Conservation (phyloP, 2,888 invertebrate genomes). For the Nymphalis polychloros region DNA sequence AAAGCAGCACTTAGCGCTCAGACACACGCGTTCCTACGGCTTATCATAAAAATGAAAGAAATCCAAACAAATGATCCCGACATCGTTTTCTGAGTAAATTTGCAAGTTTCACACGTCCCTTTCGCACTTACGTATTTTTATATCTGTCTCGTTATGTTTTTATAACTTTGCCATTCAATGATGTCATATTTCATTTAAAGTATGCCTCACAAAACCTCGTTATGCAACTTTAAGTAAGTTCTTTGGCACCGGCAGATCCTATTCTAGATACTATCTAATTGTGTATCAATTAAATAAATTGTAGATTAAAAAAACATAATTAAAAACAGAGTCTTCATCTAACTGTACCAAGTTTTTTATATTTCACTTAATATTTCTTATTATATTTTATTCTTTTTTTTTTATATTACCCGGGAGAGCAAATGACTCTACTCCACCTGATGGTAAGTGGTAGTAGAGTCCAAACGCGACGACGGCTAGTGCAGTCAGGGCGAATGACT, state of each 20-base stretch:
- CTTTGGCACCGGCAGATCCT: constrained; percentile 4
- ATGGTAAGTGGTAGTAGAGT: no score
- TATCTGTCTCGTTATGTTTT: constrained; percentile 20
- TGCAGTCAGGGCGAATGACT: no score
- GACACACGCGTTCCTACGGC: constrained; percentile 44
- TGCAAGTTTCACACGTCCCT: constrained; percentile 27
- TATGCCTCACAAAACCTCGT: constrained; percentile 26
- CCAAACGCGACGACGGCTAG: no score
- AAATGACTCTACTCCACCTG: no score
- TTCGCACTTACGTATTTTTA: constrained; percentile 8
- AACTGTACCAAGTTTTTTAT: no score
- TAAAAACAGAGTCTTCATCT: no score
- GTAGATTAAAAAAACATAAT: neutral
- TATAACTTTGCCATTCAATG: constrained; percentile 27
- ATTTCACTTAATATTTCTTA: no score
- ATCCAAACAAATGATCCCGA: constrained; percentile 39
- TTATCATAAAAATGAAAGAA: constrained; percentile 48
- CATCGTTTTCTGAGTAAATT: constrained; percentile 31
- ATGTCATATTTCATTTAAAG: constrained; percentile 32
- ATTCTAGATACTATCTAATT: neutral
- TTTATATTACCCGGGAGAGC: no score
- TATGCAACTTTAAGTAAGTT: constrained; percentile 28
- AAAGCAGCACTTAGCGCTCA: constrained; percentile 48
- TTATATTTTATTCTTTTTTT: no score
- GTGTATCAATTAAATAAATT: constrained; percentile 7